These are phyloP conservation scores for Percina caprodes DNA, from an alignment of 2,113 vertebrate genomes.

Conservation along the genomic window DNA sequence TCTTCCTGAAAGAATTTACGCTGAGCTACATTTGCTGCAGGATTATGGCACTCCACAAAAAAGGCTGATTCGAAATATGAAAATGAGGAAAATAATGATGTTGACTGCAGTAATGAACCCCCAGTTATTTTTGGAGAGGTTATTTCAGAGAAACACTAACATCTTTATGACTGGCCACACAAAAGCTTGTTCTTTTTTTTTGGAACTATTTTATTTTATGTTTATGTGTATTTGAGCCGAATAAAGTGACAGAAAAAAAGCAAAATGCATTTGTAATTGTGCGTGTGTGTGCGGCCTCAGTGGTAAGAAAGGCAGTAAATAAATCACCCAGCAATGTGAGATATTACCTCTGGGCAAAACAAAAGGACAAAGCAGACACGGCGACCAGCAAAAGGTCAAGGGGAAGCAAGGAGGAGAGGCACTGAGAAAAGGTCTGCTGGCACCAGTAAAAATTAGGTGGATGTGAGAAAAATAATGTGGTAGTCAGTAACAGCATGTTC, in stretches of 20 bases:
- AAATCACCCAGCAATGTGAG: conserved; percentile 78
- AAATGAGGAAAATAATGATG: neutral
- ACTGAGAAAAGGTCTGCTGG: conserved; percentile 74
- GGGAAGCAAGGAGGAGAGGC: conserved; percentile 65
- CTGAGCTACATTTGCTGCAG: neutral
- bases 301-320: conserved; percentile 67
- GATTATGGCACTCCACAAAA: conserved; percentile 35
- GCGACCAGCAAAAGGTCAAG: conserved; percentile 79
- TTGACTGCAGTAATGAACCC: neutral
- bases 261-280: conserved; percentile 19
- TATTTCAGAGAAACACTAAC: neutral
- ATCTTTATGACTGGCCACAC: neutral
- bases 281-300: neutral
- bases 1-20: no score
- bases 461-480: conserved; percentile 63
- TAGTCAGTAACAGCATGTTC: conserved; percentile 49
- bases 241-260: conserved; percentile 16
- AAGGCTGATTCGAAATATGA: conserved; percentile 23
- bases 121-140: neutral
- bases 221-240: conserved; percentile 2
- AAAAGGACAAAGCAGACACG: conserved; percentile 73
- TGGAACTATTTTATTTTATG: no score
- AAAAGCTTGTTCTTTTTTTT: conserved; percentile 3
- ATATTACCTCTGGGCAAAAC: conserved; percentile 71
- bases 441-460: conserved; percentile 57